Evolutionary conservation across 2,797 vertebrate species (phyloP).

Genomic region (Tenualosa thibaudeaui): DNA sequence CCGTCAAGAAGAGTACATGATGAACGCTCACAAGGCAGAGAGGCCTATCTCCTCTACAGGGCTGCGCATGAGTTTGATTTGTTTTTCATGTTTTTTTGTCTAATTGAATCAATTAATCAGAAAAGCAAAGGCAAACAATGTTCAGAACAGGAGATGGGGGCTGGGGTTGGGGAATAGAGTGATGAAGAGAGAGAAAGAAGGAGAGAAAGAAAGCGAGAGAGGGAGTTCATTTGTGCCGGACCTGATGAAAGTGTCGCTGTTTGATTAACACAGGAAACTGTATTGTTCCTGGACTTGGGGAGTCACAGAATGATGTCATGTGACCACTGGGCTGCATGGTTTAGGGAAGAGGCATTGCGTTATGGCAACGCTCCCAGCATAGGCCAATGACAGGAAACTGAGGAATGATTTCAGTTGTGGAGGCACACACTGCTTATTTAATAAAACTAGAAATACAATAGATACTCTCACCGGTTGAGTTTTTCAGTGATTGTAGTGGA

Average conservation of each 20-base stretch:
- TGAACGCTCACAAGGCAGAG: not conserved
- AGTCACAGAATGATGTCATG: slow-evolving; percentile 61
- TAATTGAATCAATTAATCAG: slow-evolving; percentile 54
- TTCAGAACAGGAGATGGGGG: slow-evolving; percentile 45
- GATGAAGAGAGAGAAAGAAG: not conserved
- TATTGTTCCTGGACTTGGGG: slow-evolving; percentile 58
- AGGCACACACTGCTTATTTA: slow-evolving; percentile 40
- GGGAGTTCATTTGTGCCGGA: slow-evolving; percentile 47
- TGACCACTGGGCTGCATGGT: slow-evolving; percentile 47
- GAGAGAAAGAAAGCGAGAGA: slow-evolving; percentile 11
- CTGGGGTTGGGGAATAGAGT: not conserved
- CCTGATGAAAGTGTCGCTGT: slow-evolving; percentile 57
- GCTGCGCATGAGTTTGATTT: slow-evolving; percentile 31
- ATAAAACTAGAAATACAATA: too few species aligned
- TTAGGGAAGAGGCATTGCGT: slow-evolving; percentile 52
- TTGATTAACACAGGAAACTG: slow-evolving; percentile 66
- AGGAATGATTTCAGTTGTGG: slow-evolving; percentile 69
- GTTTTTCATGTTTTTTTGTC: slow-evolving; percentile 39
- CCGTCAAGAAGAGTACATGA: not conserved
- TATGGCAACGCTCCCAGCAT: slow-evolving; percentile 54
- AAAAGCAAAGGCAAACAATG: slow-evolving; percentile 46
- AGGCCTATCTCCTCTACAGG: slow-evolving; percentile 18
- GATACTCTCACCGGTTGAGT: too few species aligned
- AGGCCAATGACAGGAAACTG: slow-evolving; percentile 70
- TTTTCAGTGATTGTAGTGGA: too few species aligned